Conservation (phyloP, 2,797 vertebrate species). For the Leptatherina wallacei region DNA sequence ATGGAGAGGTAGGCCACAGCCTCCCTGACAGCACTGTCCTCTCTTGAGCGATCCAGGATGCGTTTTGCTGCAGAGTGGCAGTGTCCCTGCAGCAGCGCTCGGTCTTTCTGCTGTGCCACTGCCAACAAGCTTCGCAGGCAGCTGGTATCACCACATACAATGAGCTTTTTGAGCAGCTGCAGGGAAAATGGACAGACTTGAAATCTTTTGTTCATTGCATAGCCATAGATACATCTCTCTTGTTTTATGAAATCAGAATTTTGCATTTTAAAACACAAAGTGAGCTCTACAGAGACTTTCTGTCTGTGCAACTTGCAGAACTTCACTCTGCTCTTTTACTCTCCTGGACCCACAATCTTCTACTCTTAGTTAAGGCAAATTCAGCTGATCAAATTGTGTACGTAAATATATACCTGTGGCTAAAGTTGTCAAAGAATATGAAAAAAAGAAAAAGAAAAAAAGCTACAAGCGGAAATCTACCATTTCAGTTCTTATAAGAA, state of each 20-base stretch:
- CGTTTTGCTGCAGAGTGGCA: slow-evolving; percentile 86
- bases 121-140: slow-evolving; percentile 88
- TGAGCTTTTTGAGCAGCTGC: slow-evolving; percentile 91
- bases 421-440: neutral
- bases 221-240: neutral
- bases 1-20: slow-evolving; percentile 92
- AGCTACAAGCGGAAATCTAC: neutral
- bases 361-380: too few species aligned
- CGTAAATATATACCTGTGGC: neutral
- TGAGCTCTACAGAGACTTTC: too few species aligned
- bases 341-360: too few species aligned
- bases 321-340: too few species aligned
- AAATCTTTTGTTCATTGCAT: neutral
- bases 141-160: slow-evolving; percentile 88
- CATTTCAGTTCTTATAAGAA: neutral
- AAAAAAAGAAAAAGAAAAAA: too few species aligned
- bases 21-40: slow-evolving; percentile 82
- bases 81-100: slow-evolving; percentile 84
- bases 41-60: slow-evolving; percentile 78
- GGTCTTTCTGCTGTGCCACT: slow-evolving; percentile 84
- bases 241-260: too few species aligned
- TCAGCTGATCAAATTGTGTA: neutral
- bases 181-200: neutral
- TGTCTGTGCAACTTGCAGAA: too few species aligned
- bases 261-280: too few species aligned